Evolutionary conservation across 2,888 invertebrate genomes (phyloP).

Genomic region (Sclerodermus sp.): DNA sequence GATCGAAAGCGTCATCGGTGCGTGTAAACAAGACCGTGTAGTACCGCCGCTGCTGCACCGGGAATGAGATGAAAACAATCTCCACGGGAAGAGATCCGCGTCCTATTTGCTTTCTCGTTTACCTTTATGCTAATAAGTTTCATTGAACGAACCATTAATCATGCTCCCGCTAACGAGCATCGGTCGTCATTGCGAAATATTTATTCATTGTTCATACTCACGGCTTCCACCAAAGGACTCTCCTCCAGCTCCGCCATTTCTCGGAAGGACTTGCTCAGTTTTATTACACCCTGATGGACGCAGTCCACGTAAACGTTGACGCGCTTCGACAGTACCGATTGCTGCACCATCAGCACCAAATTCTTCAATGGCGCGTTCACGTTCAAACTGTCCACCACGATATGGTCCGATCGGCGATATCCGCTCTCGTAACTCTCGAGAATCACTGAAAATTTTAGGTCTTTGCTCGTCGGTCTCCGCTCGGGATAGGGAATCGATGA

Average conservation of each 20-base stretch:
- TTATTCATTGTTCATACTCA: constrained; percentile 33
- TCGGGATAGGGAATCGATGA: too few relatives aligned
- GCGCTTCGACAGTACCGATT: constrained; percentile 62
- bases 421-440: constrained; percentile 65
- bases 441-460: constrained; percentile 67
- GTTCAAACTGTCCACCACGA: constrained; percentile 64
- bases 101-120: too few relatives aligned
- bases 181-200: too few relatives aligned
- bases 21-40: constrained; percentile 12
- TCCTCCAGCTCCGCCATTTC: constrained; percentile 47
- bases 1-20: constrained; percentile 58
- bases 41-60: too few relatives aligned
- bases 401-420: constrained; percentile 64
- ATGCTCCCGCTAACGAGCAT: too few relatives aligned
- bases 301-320: constrained; percentile 71
- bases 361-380: constrained; percentile 63
- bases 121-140: too few relatives aligned
- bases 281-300: constrained; percentile 66
- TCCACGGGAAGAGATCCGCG: too few relatives aligned
- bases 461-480: too few relatives aligned
- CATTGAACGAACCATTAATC: too few relatives aligned
- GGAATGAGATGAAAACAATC: too few relatives aligned
- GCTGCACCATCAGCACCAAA: constrained; percentile 62
- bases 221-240: constrained; percentile 48
- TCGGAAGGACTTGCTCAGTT: constrained; percentile 50